Base-by-base conservation (phyloP, 1,140 invertebrate species). In the Calephelis nemesis region DNA sequence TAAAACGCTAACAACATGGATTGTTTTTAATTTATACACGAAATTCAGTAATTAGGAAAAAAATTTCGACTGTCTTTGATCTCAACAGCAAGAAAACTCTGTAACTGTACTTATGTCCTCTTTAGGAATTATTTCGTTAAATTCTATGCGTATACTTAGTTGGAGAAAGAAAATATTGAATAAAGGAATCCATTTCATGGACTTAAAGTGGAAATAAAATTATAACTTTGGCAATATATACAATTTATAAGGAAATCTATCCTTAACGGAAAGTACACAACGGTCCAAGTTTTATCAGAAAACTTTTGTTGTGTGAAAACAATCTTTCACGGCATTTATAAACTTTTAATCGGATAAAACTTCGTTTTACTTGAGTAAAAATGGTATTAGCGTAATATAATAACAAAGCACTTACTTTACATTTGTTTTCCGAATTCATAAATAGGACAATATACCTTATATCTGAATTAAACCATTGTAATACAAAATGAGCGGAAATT, bases 271-370 rank as follows among this genome's bases (percentile, higher is more conserved):
- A 54, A 19, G 8, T n/a, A 54, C 9, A 10, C 52, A 54, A 54
- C 52, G 52, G 19, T 54, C 52, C 52, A 54, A 54, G 13, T 54
- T 54, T 54, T 54, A 54, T 54, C 52, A 54, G 52, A 54, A 54
- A 54, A 54, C 52, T 54, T 54, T 54, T 54, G 52, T 54, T 54
- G 52, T 54, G 52, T 54, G 52, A 54, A 54, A 54, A 54, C 52
- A 54, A 54, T 54, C 52, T 54, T 54, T 54, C 10, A 54, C 52
- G 52, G 52, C 12, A 54, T 54, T 54, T 54, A n/a, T 10, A 30
- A 54, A 54, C 52, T 54, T 54, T 54, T 54, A 30, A 54, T 54
- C 50, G 50, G 50, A 54, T 54, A 8, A 54, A 54, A 19, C 15
- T 54, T 19, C 52, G 52, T 30, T 54, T 54, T 54, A 54, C 52